Evolutionary conservation across 2,888 invertebrate genomes (phyloP).

Genomic region (Tridacna gigas): DNA sequence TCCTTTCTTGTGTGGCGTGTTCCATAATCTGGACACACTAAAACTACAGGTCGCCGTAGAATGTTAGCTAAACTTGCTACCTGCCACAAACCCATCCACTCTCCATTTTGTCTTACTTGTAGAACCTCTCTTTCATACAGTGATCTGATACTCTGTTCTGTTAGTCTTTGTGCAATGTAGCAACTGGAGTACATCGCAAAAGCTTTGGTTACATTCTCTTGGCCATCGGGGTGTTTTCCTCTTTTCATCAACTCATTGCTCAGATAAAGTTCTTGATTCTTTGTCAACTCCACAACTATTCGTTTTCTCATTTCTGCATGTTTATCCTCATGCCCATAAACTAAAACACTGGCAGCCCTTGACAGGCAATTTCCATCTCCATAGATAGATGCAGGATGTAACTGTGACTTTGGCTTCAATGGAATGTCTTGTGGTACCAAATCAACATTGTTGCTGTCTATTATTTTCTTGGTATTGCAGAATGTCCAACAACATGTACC

Average conservation of each 20-base stretch:
- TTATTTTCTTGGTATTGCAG: slow-evolving; percentile 5
- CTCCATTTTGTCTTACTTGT: neutral
- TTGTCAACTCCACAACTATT: slow-evolving; percentile 25
- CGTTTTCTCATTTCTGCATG: slow-evolving; percentile 29
- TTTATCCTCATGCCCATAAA: slow-evolving; percentile 24
- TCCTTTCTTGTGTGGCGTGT: neutral
- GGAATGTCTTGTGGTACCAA: slow-evolving; percentile 17
- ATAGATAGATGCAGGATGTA: slow-evolving; percentile 16
- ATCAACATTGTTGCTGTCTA: slow-evolving; percentile 9
- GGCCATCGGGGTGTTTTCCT: slow-evolving; percentile 5
- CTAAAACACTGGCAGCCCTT: slow-evolving; percentile 26
- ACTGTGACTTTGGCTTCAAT: slow-evolving; percentile 2
- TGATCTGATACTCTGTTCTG: neutral
- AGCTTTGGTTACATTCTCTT: slow-evolving; percentile 8
- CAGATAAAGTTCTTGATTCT: slow-evolving; percentile 18
- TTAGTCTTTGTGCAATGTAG: neutral
- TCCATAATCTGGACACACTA: slow-evolving; percentile 8
- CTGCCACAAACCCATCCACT: slow-evolving; percentile 22
- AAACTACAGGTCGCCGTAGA: neutral
- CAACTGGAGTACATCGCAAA: slow-evolving; percentile 5
- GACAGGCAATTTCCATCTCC: slow-evolving; percentile 37
- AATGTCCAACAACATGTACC: slow-evolving; percentile 12
- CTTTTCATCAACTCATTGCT: slow-evolving; percentile 18
- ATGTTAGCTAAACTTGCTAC: slow-evolving; percentile 24
- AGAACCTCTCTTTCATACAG: neutral